Base-by-base conservation (phyloP, 2,888 invertebrate genomes). In the Xylota segnis region DNA sequence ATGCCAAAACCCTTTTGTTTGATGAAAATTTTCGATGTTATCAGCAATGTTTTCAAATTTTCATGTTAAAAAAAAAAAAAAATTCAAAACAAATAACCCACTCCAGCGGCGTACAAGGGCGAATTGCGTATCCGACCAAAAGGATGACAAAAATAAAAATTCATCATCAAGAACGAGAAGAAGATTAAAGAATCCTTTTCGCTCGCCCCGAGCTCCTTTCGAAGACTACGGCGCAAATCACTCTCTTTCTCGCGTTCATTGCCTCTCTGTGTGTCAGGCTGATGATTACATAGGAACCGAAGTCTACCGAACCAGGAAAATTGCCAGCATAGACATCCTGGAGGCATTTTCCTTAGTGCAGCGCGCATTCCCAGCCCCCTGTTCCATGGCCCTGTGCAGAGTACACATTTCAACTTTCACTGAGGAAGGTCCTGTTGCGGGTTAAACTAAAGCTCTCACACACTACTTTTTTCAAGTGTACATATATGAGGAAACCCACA, bases 311-410 rank as follows among this genome's bases (percentile, higher is more conserved):
- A 65, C 56, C 34, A 34, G 52, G 16, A 54, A 61, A 68, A 43
- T 27, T 34, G 40, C 52, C 83, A 71, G 45, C 70, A 59, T 75
- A 84, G 84, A 84, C 79, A 75, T 52, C 71, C 65, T 59, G 84
- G 84, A 84, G 79, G 84, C 79, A 75, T 59, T 75, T 59, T 27
- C 65, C 32, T 47, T 16, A 14, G 37, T 61, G 61, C 63, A 74
- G 65, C 50, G 5, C 9, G 45, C 32, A 32, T 10, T 14, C 45
- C 23, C 63, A 29, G 5, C 16, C 34, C 37, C 32, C 12, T 16
- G 16, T n/a, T 40, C 23, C 40, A 6, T 16, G 18, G 18, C 58
- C 27, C 3, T 12, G 18, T 70, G 10, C 18, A 16, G 16, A 61
- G 14, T 23, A 23, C 23, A 23, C 34, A 50, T 34, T 61, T 54